Base-by-base conservation (phyloP, 2,888 invertebrate species). In the Metacarcinus magister region DNA sequence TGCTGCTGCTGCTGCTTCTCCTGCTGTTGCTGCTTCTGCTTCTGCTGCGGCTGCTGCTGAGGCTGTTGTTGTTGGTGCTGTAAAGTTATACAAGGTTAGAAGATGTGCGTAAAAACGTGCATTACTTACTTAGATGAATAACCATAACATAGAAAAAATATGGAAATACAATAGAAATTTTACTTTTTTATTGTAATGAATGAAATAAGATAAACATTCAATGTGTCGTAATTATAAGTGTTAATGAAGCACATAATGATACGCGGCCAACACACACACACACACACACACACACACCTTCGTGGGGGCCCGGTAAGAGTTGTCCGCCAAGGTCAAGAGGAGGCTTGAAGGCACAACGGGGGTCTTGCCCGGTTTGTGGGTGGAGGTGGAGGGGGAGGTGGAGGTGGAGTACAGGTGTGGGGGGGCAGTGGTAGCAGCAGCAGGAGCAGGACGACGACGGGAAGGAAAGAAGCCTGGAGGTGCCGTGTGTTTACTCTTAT, bases 311-410 rank as follows among this genome's bases (percentile, higher is more conserved):
- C n/a, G 28, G 75, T 75, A 75, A n/a, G 75, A 75, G 28, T 75
- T 23, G 75, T 75, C 28, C 10, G 75, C 75, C 75, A 75, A 75
- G 75, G 75, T 75, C 75, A 75, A 4, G 28, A 95, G 95, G 44
- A 95, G 93, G 48, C 46, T 93, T 43, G 95, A 93, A 32, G 95
- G 95, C 48, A 89, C 43, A 43, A 95, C 95, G 60, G 95, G 95
- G 8, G 28, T 39, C 28, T n/a, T 93, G 44, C 60, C 5, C 3
- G 93, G 87, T 7, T 43, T 43, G 44, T 13, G n/a, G 28, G 90
- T 93, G 43, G 95, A 67, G 93, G 19, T 10, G 75, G 75, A 75
- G 75, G 75, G 28, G 75, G 75, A 4, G 75, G 28, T 5, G 28
- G 60, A 60, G 60, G 60, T 0, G 4, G 60, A 23, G 60, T 60